Conservation (phyloP, 2,888 invertebrate species). For the Andrena flavipes region DNA sequence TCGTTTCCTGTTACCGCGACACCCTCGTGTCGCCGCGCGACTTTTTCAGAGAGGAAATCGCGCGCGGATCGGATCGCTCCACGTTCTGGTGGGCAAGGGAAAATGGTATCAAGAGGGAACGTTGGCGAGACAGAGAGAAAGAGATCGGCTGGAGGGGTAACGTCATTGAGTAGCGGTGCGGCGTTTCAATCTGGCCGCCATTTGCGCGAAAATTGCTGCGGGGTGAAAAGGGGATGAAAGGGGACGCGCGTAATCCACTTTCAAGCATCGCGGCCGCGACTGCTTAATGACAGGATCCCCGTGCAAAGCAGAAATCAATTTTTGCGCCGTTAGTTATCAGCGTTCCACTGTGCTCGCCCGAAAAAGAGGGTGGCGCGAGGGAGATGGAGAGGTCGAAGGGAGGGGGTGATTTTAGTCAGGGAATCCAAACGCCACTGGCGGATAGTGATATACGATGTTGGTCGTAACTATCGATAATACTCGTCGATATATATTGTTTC, state of each 20-base stretch:
- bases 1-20: too few relatives aligned
- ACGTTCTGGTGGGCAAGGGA: too few relatives aligned
- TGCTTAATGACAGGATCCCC: slow-evolving; percentile 37
- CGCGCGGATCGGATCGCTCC: too few relatives aligned
- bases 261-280: neutral
- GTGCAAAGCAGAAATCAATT: slow-evolving; percentile 39
- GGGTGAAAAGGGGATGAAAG: neutral
- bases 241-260: slow-evolving; percentile 39
- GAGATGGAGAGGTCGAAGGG: too few relatives aligned
- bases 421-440: too few relatives aligned
- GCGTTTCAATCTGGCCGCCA: slow-evolving; percentile 47
- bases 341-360: neutral
- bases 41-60: too few relatives aligned
- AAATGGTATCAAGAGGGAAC: too few relatives aligned
- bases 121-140: neutral
- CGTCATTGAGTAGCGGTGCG: slow-evolving; percentile 35
- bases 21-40: too few relatives aligned
- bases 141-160: neutral
- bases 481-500: too few relatives aligned
- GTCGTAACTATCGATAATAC: too few relatives aligned
- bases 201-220: slow-evolving; percentile 44
- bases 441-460: too few relatives aligned
- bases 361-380: neutral
- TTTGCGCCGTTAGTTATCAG: slow-evolving; percentile 5
- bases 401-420: too few relatives aligned